Base-by-base conservation (phyloP, 2,797 vertebrate genomes). In the Paratrypauchen microcephalus region DNA sequence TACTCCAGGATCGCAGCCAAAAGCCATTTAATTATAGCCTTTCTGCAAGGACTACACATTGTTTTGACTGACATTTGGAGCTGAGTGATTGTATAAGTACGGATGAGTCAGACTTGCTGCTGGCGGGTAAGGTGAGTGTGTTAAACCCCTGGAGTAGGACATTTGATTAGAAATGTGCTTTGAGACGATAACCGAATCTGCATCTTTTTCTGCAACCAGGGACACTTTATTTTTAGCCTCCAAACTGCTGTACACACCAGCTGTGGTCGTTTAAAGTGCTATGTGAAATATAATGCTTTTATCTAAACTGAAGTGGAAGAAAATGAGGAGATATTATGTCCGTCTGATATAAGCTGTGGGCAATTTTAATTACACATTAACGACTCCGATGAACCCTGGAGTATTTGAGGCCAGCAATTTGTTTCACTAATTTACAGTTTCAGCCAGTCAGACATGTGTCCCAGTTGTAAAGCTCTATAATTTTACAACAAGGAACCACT, bases 121-220 rank as follows among this genome's bases (percentile, higher is more conserved):
- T 74, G 74, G 78, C 70, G 79, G 76, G 71, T 57, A 59, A 79
- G 78, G 73, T 85, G 83, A 82, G 76, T 23, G 68, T 81, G 85
- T 83, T 74, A 75, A 82, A 70, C 68, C 73, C 66, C 71, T 57
- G 24, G 78, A 80, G 79, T 69, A 63, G 59, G 73, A 23, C 66
- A 66, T 68, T 76, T 87, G 80, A 85, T 88, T 76, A 73, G 69
- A 84, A 84, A 86, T 84, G 73, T 86, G 80, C 61, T 83, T 78
- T 66, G 67, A 73, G 78, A 68, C 24, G 65, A 87, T 83, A 87
- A 80, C 72, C 75, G 73, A 73, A 77, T 85, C 68, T 45, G 73
- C 74, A 77, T 85, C 68, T 48, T 80, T 70, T 58, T 48, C 62
- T 83, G 62, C 66, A 50, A 62, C 58, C 4, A 11, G 75, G 61